Percentiles rank a stretch among this genome's conserved stretches.
Evolutionary conservation across 1,140 invertebrate species (phyloP).

Genomic region (Saccostrea cuccullata): DNA sequence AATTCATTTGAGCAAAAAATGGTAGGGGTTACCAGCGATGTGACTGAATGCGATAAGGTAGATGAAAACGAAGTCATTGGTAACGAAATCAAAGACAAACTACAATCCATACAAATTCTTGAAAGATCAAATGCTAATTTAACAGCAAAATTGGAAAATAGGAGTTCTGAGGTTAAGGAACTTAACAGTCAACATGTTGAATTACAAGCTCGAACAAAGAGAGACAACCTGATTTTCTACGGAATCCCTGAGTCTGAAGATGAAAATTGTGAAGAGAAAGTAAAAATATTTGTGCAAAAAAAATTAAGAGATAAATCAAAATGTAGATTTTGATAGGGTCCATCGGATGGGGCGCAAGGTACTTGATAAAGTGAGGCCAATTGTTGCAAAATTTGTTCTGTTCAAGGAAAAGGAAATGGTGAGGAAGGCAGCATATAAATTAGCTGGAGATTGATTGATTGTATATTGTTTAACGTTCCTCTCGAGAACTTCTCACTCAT

Average conservation of each 20-base stretch:
- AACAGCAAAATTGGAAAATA: too few relatives aligned
- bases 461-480: too few relatives aligned
- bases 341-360: constrained; percentile 22
- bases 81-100: too few relatives aligned
- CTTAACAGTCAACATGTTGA: constrained; percentile 1
- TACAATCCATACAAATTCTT: too few relatives aligned
- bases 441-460: too few relatives aligned
- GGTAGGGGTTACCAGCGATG: too few relatives aligned
- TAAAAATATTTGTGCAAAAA: background rate
- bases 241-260: background rate
- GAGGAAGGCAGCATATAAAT: too few relatives aligned
- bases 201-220: constrained; percentile 28
- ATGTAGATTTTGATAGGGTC: background rate
- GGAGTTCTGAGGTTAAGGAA: background rate
- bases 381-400: constrained; percentile 40
- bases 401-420: too few relatives aligned
- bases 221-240: constrained; percentile 37
- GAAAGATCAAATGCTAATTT: too few relatives aligned
- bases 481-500: too few relatives aligned
- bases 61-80: too few relatives aligned
- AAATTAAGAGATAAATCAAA: background rate
- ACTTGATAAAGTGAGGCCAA: constrained; percentile 13
- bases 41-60: too few relatives aligned
- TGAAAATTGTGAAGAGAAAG: constrained; percentile 2
- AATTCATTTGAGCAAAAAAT: constrained; percentile 18